Percentiles rank a stretch among this genome's conserved stretches.
phyloP scores from a whole-genome alignment of 2,888 invertebrate species.

The Carcina quercana region DNA sequence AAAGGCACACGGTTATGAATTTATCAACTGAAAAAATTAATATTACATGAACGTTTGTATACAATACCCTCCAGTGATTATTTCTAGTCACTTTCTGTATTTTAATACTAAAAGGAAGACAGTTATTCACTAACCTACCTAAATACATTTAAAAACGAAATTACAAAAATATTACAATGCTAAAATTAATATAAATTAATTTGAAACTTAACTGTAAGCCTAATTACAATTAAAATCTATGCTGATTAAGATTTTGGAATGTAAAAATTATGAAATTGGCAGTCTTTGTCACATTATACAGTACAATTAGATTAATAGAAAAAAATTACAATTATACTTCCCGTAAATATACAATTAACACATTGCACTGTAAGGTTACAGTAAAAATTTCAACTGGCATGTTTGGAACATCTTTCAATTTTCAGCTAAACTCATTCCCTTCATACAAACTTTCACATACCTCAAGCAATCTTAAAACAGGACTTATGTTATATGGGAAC shows the following conservation, averaged over 20 bases:
- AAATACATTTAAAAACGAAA: conserved; percentile 21
- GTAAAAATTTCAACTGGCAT: too few relatives aligned
- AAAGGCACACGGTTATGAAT: conserved; percentile 30
- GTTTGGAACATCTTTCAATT: conserved; percentile 9
- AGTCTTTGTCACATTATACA: conserved; percentile 25
- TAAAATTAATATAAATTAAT: conserved; percentile 42
- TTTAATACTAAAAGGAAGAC: conserved; percentile 18
- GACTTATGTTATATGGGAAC: conserved; percentile 93
- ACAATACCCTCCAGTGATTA: background rate
- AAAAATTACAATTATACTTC: background rate
- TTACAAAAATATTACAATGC: conserved; percentile 28
- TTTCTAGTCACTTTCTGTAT: background rate
- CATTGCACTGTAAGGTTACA: background rate
- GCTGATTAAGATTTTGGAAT: conserved; percentile 39
- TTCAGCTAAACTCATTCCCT: conserved; percentile 86
- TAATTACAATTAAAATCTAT: conserved; percentile 12
- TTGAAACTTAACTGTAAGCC: conserved; percentile 5
- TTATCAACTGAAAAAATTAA: conserved; percentile 18
- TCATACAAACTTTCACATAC: conserved; percentile 90
- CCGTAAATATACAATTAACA: background rate
- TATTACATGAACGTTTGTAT: background rate
- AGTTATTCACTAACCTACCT: conserved; percentile 19
- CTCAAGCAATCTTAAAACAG: conserved; percentile 87
- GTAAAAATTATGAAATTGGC: conserved; percentile 29
- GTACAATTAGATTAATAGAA: background rate